Base-by-base conservation (phyloP, 2,888 invertebrate species). In the Agrochola macilenta region DNA sequence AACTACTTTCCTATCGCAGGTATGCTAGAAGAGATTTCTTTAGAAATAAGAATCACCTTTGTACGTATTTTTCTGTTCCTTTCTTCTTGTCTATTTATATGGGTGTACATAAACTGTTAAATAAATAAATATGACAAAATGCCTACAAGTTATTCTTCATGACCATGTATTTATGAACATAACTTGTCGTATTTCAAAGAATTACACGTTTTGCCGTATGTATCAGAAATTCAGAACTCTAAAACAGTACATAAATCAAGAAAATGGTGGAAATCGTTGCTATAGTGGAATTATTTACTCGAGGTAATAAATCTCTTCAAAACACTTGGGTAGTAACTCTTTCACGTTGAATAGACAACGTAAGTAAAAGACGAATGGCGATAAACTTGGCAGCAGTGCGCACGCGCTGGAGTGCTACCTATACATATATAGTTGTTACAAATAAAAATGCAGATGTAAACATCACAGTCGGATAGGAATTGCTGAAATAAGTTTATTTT, bases 361-460 rank as follows among this genome's bases (percentile, higher is more conserved):
- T 84, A 86, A 85, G 73, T 80, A 64, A 81, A 91, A 91, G 89
- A 91, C 81, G 87, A 84, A 90, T 90, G 84, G 90, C 84, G 74
- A 89, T 91, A 89, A 88, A 90, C 84, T 91, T 91, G 90, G 91
- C 90, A 90, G 78, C 76, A 82, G 81, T 83, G 81, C 87, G 80
- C 86, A 85, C 83, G 79, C 78, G 85, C 77, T 76, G 72, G 79
- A 86, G 83, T 86, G 76, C 78, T 82, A 30, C 76, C n/a, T 76
- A 74, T 77, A 82, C 14, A 54, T 61, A 54, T 61, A 49, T 17
- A 81, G 17, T 35, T 78, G 83, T 81, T 87, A 75, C 79, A 89
- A 90, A 91, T 89, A 91, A 90, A 89, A 90, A 85, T 87, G 77
- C 82, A 78, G 83, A 90, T 86, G 85, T 91, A 90, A 90, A 91